A percentile compares a stretch with the other conserved stretches of the same genome.
phyloP scores from a whole-genome alignment of 2,113 vertebrate species.

The Pollimyrus isidori region DNA sequence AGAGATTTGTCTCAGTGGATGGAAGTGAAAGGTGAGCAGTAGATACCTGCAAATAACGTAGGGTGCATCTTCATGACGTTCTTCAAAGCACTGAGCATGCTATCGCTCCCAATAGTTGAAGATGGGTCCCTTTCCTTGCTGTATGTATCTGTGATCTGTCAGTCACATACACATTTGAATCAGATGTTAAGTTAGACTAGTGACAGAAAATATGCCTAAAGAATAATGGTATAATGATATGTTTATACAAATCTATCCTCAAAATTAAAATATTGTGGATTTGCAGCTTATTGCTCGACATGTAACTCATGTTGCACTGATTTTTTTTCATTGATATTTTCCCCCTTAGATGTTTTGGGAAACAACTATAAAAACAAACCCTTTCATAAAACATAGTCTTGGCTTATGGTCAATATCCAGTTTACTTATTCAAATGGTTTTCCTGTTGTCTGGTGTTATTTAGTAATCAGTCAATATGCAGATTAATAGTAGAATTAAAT shows the following conservation, averaged over 20 bases:
- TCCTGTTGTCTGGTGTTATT: background rate
- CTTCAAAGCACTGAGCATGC: constrained; percentile 27
- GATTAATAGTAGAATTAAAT: background rate
- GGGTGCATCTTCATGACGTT: constrained; percentile 15
- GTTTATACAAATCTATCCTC: background rate
- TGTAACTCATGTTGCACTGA: background rate
- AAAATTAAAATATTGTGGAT: background rate
- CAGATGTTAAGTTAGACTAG: background rate
- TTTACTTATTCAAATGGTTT: background rate
- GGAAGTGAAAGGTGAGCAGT: background rate
- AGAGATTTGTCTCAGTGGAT: background rate
- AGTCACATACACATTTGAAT: background rate
- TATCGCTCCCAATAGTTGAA: background rate
- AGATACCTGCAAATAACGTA: background rate
- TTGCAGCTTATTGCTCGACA: background rate
- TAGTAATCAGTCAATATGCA: background rate
- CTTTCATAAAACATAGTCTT: background rate
- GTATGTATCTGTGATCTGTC: background rate
- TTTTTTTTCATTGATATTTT: background rate
- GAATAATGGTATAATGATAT: background rate
- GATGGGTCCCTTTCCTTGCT: constrained; percentile 23
- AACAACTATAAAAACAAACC: background rate
- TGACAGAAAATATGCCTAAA: background rate
- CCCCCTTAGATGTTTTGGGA: background rate
- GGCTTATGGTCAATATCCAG: background rate